phyloP scores from a whole-genome alignment of 2,888 invertebrate species.

The Caenorhabditis afra region DNA sequence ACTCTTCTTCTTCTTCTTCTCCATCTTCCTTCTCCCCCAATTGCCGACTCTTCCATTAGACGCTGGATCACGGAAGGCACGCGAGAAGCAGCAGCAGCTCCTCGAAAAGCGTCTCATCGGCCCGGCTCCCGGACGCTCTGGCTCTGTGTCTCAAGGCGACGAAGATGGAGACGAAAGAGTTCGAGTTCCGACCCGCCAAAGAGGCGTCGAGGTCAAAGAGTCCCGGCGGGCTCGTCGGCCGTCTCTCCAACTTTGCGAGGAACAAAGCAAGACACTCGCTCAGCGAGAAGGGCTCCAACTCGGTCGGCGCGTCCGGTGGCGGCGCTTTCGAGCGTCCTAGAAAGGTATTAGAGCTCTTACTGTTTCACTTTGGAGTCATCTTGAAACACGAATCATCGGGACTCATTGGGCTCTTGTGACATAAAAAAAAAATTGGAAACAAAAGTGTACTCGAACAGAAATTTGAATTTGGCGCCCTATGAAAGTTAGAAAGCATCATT shows the following conservation, averaged over 20 bases:
- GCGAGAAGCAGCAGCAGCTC: conserved; percentile 30
- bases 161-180: conserved; percentile 70
- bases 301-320: conserved; percentile 47
- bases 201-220: conserved; percentile 75
- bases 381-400: too few relatives aligned
- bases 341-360: conserved; percentile 46
- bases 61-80: conserved; percentile 44
- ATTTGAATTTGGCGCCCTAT: conserved; percentile 17
- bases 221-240: conserved; percentile 78
- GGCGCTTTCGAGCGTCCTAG: conserved; percentile 56
- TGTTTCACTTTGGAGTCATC: too few relatives aligned
- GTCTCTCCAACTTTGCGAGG: conserved; percentile 77
- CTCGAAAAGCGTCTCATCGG: conserved; percentile 61
- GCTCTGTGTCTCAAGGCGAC: conserved; percentile 73
- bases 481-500: too few relatives aligned
- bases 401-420: too few relatives aligned
- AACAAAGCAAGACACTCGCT: conserved; percentile 75
- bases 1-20: conserved; percentile 6
- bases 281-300: conserved; percentile 68
- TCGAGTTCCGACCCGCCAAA: conserved; percentile 77
- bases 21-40: conserved; percentile 18
- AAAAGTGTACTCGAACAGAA: not conserved
- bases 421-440: not conserved
- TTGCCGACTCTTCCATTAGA: conserved; percentile 15
- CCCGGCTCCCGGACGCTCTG: conserved; percentile 76